Conservation (phyloP, 2,888 invertebrate species). For the Mesopsocus fuscifrons region DNA sequence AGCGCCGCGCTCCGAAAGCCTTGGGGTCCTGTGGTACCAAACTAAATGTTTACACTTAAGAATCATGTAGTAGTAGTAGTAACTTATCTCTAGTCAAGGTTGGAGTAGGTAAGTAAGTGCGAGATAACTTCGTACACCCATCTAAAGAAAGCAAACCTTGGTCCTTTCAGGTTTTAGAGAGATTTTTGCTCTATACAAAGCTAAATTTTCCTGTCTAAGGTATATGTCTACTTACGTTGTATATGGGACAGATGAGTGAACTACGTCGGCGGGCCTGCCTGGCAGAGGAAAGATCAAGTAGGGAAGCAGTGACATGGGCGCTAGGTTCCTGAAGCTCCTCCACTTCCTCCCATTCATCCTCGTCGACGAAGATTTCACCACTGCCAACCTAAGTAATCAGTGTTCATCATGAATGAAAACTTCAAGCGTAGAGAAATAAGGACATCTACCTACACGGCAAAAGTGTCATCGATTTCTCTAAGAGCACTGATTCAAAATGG, state of each 20-base stretch:
- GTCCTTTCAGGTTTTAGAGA: no score
- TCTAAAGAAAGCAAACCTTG: no score
- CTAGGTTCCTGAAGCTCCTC: slow-evolving; percentile 35
- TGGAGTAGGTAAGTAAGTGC: no score
- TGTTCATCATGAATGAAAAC: no score
- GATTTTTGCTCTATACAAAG: no score
- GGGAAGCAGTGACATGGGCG: slow-evolving; percentile 25
- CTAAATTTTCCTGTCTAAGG: no score
- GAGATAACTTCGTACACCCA: no score
- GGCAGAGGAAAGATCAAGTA: slow-evolving; percentile 12
- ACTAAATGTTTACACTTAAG: slow-evolving; percentile 16
- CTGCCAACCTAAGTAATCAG: slow-evolving; percentile 69
- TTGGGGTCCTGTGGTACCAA: neutral
- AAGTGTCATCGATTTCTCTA: no score
- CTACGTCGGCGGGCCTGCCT: slow-evolving; percentile 28
- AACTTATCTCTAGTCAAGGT: slow-evolving; percentile 22
- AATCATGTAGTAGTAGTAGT: slow-evolving; percentile 23
- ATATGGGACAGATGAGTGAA: slow-evolving; percentile 41
- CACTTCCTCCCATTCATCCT: slow-evolving; percentile 66
- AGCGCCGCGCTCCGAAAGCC: neutral
- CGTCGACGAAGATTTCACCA: slow-evolving; percentile 61
- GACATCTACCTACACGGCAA: no score
- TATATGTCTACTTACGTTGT: slow-evolving; percentile 39
- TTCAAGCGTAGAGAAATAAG: no score
- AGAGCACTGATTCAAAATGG: no score